Percentiles rank a stretch among this genome's conserved stretches.
Evolutionary conservation across 1,140 invertebrate genomes (phyloP).

Genomic region (Drosophila nebulosa): DNA sequence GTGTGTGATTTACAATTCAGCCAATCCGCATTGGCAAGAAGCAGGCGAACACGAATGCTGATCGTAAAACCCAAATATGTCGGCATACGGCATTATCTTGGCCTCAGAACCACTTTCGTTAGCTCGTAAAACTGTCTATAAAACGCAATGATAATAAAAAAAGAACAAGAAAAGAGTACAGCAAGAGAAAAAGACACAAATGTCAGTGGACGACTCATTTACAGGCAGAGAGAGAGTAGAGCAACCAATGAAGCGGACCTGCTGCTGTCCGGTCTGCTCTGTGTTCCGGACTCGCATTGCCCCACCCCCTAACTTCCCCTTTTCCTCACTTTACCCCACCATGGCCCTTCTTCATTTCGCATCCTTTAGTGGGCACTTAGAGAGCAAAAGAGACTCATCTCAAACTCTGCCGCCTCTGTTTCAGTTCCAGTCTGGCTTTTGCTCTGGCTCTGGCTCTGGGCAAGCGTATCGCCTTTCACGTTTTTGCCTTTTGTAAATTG

Average conservation of each 20-base stretch:
- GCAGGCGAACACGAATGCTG: conserved; percentile 18
- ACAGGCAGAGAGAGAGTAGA: conserved; percentile 15
- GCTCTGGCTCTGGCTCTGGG: conserved; percentile 6
- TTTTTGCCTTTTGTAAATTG: conserved; percentile 73
- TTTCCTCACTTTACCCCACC: background rate
- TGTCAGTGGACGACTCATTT: conserved; percentile 62
- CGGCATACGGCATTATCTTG: conserved; percentile 57
- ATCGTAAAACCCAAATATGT: conserved; percentile 70
- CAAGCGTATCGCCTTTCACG: conserved; percentile 73
- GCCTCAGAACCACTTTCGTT: conserved; percentile 73
- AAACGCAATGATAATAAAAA: conserved; percentile 78
- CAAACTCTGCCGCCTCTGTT: background rate
- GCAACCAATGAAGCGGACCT: conserved; percentile 19
- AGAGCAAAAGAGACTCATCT: conserved; percentile 20
- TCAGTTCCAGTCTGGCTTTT: background rate
- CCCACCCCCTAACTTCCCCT: background rate
- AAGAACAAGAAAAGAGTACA: conserved; percentile 54
- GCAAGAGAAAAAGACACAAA: conserved; percentile 21
- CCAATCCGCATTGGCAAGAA: conserved; percentile 42
- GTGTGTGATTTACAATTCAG: conserved; percentile 67
- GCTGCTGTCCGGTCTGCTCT: conserved; percentile 7
- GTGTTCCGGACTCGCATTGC: background rate
- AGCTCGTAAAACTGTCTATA: conserved; percentile 78
- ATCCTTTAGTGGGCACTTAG: conserved; percentile 71
- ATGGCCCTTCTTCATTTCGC: conserved; percentile 39